Evolutionary conservation across 1,140 invertebrate genomes (phyloP), one percentile per base, ranked within the genome.

Genomic region (Liolophura sinensis): DNA sequence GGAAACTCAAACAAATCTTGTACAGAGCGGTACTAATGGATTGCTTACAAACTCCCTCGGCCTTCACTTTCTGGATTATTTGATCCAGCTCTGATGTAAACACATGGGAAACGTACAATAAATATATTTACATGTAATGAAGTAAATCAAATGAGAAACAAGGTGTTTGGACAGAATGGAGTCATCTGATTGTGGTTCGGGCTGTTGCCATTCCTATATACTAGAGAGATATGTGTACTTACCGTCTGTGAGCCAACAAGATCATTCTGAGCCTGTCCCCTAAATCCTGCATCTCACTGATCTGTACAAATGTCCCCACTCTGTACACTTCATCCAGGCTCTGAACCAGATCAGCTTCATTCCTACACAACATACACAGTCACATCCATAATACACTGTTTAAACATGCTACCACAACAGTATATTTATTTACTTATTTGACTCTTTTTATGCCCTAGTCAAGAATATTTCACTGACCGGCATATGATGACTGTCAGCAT

Each of bases 251-350:
- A 0, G 94, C 95, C 90, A 96, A 94, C 7, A 98, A 92, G 62
- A 98, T 93, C 74, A 99, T 88, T 64, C 94, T 87, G 58, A 99
- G 79, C 81, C 92, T 92, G 81, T 96, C 92, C 20, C 95, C 96
- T 74, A 97, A 87, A 83, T 99, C 96, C 82, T 98, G 95, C 81
- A 99, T 89, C 86, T 99, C 97, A 78, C 96, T 92, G 75, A 99
- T 99, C 85, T 99, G 95, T 40, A 94, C 97, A 88, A 99, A 99
- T 14, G 96, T 94, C 46, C 98, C 98, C 25, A 99, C 88, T 52
- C 89, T 83, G 83, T 99, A 94, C 27, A 99, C 87, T 64, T 99
- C 96, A 80, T 92, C 88, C 46, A 99, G 76, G 73, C 87, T 92
- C 54, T 91, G 87, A 12, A 98, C 92, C 50, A 97, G 87, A 82